A percentile compares a stretch with the other conserved stretches of the same genome.
phyloP scores from a whole-genome alignment of 2,888 invertebrate genomes.

The Drosophila subsilvestris region DNA sequence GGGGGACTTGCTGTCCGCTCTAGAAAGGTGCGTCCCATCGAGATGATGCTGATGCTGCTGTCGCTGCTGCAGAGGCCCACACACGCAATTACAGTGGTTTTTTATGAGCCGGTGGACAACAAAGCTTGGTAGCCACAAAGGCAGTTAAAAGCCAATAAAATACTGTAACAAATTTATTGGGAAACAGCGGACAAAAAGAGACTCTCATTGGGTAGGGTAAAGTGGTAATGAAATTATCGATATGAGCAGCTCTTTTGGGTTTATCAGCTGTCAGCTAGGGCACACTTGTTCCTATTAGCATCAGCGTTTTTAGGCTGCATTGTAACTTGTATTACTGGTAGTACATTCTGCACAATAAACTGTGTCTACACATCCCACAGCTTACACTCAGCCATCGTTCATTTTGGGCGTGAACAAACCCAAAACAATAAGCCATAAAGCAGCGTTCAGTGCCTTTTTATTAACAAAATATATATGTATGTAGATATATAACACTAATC shows the following conservation, averaged over 20 bases:
- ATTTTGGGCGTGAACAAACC: constrained; percentile 45
- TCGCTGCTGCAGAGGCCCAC: constrained; percentile 15
- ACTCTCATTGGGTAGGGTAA: constrained; percentile 11
- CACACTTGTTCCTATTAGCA: not conserved
- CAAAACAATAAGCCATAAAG: not conserved
- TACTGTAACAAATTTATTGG: constrained; percentile 76
- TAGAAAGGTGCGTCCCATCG: constrained; percentile 23
- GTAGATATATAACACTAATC: constrained; percentile 42
- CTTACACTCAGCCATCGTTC: not conserved
- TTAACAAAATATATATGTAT: constrained; percentile 43
- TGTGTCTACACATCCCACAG: too few species aligned
- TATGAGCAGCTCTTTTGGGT: constrained; percentile 17
- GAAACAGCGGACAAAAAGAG: constrained; percentile 45
- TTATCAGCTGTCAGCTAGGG: not conserved
- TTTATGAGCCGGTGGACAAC: constrained; percentile 60
- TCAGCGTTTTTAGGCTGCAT: too few species aligned
- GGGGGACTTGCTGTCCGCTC: constrained; percentile 27
- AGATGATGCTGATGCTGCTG: constrained; percentile 7
- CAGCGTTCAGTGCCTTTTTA: constrained; percentile 29
- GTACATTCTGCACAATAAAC: too few species aligned
- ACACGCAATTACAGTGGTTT: constrained; percentile 55
- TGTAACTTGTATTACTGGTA: too few species aligned
- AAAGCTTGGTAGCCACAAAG: constrained; percentile 75
- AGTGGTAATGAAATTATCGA: constrained; percentile 20
- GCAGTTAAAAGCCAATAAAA: constrained; percentile 76